Base-by-base conservation (phyloP, 2,888 invertebrate species). In the Bombylius discolor region DNA sequence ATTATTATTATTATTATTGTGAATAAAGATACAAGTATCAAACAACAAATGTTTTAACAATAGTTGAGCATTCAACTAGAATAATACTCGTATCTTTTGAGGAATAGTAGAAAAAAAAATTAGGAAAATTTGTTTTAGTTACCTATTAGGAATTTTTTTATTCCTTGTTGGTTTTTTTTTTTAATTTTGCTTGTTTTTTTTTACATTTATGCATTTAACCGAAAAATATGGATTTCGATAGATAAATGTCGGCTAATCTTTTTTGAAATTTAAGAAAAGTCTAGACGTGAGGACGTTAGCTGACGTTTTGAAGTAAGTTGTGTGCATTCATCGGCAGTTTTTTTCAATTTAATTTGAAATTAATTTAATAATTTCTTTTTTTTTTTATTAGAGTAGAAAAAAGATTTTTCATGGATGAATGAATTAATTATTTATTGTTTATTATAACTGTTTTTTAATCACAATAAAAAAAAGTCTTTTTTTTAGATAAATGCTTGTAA, bases 191-290 rank as follows among this genome's bases (percentile, higher is more conserved):
- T 6, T 36, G 4, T 36, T 36, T 36, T 36, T 6, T 8, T 36
- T 8, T 36, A 49, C n/a, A 49, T 33, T 34, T 49, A 33, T 49
- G 34, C 34, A 49, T 8, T 32, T 36, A 23, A 36, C 50, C 50
- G 39, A 50, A 39, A 50, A 36, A 34, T 36, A 50, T 50, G 50
- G 50, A 50, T 50, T 50, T 50, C 7, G 11, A 42, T 11, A 42
- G 4, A 11, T 23, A 23, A 23, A 23, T 36, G 11, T 42, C 50
- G 50, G 50, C 50, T 50, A 50, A 50, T 50, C 50, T 50, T 48
- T 23, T 42, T 50, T 50, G 50, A 50, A 50, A 50, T 50, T 33
- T 50, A 50, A 50, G 50, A 33, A 50, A 50, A 50, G 50, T 50
- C 50, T 50, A 50, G 50, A 50, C 50, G 36, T 32, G 11, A 31